These are phyloP conservation scores for Eurytoma adleriae DNA, from an alignment of 2,888 invertebrate genomes.

Conservation along the genomic window DNA sequence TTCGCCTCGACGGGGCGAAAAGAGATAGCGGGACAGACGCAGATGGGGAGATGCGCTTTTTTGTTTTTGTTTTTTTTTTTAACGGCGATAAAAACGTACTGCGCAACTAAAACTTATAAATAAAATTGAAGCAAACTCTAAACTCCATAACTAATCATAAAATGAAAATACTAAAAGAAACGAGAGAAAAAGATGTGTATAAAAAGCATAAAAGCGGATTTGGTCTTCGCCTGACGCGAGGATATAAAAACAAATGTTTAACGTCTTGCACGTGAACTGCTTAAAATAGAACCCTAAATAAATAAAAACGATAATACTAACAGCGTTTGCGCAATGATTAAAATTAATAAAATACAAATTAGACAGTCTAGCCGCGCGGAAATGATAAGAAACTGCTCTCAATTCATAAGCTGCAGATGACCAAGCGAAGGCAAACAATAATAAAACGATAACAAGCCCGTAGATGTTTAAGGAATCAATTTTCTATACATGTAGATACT, in stretches of 20 bases:
- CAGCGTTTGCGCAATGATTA: neutral
- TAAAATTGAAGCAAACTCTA: neutral
- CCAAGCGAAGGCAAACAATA: no score
- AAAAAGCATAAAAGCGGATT: neutral
- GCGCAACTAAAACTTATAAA: neutral
- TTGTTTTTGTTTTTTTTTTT: neutral
- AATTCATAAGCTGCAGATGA: no score
- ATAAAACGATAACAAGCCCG: no score
- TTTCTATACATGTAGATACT: conserved; percentile 5
- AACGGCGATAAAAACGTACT: neutral
- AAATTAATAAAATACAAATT: neutral
- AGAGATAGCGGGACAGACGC: no score
- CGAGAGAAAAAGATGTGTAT: no score
- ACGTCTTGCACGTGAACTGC: neutral
- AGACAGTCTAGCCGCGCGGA: no score
- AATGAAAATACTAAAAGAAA: conserved; percentile 25
- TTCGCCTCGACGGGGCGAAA: no score
- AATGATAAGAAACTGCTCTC: no score
- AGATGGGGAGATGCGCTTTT: no score
- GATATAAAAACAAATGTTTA: neutral
- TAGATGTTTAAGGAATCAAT: neutral
- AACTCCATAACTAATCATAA: conserved; percentile 24
- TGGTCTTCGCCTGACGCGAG: neutral
- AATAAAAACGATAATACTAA: neutral
- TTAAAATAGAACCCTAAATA: conserved; percentile 2